Evolutionary conservation across 2,888 invertebrate genomes (phyloP).

Genomic region (Perizoma flavofasciatum): DNA sequence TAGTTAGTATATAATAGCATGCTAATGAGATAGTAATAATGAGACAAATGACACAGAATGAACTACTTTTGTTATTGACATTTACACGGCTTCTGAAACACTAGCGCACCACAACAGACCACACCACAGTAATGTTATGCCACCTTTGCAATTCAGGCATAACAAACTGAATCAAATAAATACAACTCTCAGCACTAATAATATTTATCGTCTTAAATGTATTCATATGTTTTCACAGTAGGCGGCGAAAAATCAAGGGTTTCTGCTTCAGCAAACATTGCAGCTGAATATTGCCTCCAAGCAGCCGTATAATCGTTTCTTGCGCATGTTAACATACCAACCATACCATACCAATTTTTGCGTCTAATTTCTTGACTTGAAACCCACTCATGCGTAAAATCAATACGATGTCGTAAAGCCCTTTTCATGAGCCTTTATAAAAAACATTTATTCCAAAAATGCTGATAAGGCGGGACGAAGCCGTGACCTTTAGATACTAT

Average conservation of each 20-base stretch:
- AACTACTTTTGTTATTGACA: constrained; percentile 59
- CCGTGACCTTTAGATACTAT: constrained; percentile 4
- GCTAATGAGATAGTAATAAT: constrained; percentile 31
- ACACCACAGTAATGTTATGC: too few relatives aligned
- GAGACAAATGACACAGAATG: constrained; percentile 30
- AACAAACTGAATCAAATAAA: too few relatives aligned
- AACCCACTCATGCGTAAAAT: constrained; percentile 33
- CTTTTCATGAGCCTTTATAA: constrained; percentile 15
- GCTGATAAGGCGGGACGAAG: constrained; percentile 5
- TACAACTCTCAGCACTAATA: too few relatives aligned
- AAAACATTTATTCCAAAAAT: constrained; percentile 10
- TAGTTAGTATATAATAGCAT: not conserved
- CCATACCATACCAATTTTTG: too few relatives aligned
- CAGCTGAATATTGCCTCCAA: constrained; percentile 25
- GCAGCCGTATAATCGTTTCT: constrained; percentile 38
- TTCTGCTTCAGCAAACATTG: constrained; percentile 4
- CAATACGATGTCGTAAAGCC: constrained; percentile 25
- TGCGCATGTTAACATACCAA: constrained; percentile 31
- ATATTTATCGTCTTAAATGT: too few relatives aligned
- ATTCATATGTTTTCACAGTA: too few relatives aligned
- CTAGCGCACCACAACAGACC: too few relatives aligned
- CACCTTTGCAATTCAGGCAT: too few relatives aligned
- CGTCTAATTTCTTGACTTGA: constrained; percentile 27
- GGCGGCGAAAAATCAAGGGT: not conserved
- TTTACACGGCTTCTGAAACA: constrained; percentile 58